Evolutionary conservation across 1,140 invertebrate species (phyloP).

Genomic region (Scaptodrosophila lebanonensis): DNA sequence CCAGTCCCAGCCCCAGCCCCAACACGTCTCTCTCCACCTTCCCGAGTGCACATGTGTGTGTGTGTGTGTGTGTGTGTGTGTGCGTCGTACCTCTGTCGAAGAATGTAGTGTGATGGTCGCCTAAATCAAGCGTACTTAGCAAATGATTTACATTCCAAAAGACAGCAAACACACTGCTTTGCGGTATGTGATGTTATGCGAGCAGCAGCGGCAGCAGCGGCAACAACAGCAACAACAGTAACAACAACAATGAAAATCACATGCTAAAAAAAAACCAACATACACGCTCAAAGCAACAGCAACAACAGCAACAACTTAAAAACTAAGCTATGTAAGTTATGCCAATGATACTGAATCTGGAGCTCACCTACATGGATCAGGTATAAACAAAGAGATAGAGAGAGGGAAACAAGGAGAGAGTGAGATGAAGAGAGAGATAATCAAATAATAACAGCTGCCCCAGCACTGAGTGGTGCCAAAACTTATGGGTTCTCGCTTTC

Average conservation of each 20-base stretch:
- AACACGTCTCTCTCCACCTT: conserved; percentile 16
- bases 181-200: conserved; percentile 76
- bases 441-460: too few relatives aligned
- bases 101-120: conserved; percentile 75
- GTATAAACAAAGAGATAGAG: too few relatives aligned
- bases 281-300: conserved; percentile 8
- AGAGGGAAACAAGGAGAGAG: too few relatives aligned
- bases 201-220: conserved; percentile 39
- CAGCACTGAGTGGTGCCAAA: too few relatives aligned
- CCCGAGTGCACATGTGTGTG: too few relatives aligned
- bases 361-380: conserved; percentile 46
- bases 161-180: conserved; percentile 77
- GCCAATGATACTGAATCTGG: conserved; percentile 9
- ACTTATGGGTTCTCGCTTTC: too few relatives aligned
- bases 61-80: too few relatives aligned
- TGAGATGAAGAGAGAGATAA: too few relatives aligned
- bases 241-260: conserved; percentile 18
- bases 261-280: conserved; percentile 18
- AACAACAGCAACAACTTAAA: conserved; percentile 11
- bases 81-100: conserved; percentile 34
- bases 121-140: conserved; percentile 77
- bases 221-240: conserved; percentile 32
- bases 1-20: not conserved
- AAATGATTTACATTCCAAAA: conserved; percentile 77
- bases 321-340: too few relatives aligned